These are phyloP conservation scores for Clostera curtula DNA, from an alignment of 2,888 invertebrate genomes.

Conservation along the genomic window DNA sequence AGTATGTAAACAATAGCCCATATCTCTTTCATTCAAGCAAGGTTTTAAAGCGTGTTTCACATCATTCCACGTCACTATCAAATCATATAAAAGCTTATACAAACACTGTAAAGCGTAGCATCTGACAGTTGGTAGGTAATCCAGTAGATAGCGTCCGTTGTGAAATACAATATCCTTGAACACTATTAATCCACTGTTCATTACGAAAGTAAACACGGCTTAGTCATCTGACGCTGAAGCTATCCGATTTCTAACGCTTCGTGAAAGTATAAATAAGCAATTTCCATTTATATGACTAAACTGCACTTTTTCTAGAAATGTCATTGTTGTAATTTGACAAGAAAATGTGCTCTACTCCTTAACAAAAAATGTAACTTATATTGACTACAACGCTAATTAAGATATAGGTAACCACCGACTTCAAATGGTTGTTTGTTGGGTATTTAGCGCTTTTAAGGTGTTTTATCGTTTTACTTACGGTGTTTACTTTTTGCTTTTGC, in stretches of 20 bases:
- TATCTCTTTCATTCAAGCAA: conserved; percentile 5
- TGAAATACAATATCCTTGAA: conserved; percentile 55
- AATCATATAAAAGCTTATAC: conserved; percentile 35
- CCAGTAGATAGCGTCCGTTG: conserved; percentile 35
- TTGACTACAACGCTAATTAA: too few relatives aligned
- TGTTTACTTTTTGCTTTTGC: too few relatives aligned
- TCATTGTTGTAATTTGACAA: neutral
- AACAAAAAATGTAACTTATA: too few relatives aligned
- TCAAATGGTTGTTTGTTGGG: too few relatives aligned
- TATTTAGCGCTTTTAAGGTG: too few relatives aligned
- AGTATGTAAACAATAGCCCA: conserved; percentile 4
- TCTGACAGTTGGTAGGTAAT: conserved; percentile 27
- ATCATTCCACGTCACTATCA: conserved; percentile 34
- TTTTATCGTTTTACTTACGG: too few relatives aligned
- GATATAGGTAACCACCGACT: too few relatives aligned
- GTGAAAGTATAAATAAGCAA: conserved; percentile 23
- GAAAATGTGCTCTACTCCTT: too few relatives aligned
- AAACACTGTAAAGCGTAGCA: conserved; percentile 29
- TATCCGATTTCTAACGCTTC: conserved; percentile 38
- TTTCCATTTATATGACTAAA: conserved; percentile 3
- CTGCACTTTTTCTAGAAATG: neutral
- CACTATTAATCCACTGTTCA: conserved; percentile 45
- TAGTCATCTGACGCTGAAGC: conserved; percentile 40
- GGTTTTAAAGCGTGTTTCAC: conserved; percentile 7
- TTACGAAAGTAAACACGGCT: conserved; percentile 45